Evolutionary conservation across 2,888 invertebrate species (phyloP), one percentile per base, ranked within the genome.

Genomic region (Dynastes hyllus): DNA sequence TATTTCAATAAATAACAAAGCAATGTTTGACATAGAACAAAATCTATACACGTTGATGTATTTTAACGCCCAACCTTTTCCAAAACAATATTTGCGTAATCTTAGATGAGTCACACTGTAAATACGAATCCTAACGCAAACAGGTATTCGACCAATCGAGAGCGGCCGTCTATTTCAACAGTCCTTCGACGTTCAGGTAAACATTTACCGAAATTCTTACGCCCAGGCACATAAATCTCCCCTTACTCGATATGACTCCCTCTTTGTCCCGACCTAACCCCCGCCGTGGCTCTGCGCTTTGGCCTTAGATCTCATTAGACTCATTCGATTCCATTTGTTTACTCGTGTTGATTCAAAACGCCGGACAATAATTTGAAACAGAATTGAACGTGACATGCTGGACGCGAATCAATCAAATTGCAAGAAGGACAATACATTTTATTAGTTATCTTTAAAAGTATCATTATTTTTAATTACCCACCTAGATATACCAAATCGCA

Each of bases 381-480:
- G 70, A 61, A 78, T 78, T 70, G 65, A 73, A 45, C 55, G 65
- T 32, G 29, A 5, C 29, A 27, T 3, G 37, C 0, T 45, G 45
- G 45, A 45, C 65, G 50, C 53, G 73, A 63, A 79, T 67, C 78
- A 77, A 80, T 80, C 79, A 76, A 61, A 66, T 78, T 69, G 65
- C 22, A 22, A 22, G 22, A 22, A 22, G 22, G 70, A 2, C 80
- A 80, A 82, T 37, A 80, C 76, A 45, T 45, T 45, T 45, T 8
- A 11, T 45, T 45, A 11, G 11, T 45, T 45, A 45, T 1, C 9
- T 0, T 45, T 11, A 11, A 11, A 45, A 45, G 11, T 45, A 8
- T 8, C 1, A 45, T 45, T 45, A 8, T 45, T 40, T 22, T 22
- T 22, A 22, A 22, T 22, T 22, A 22, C 16, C 16, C 16, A 22